Percentiles rank a stretch among this genome's conserved stretches.
Conservation (phyloP, 2,888 invertebrate genomes). For the Synanthedon andrenaeformis region DNA sequence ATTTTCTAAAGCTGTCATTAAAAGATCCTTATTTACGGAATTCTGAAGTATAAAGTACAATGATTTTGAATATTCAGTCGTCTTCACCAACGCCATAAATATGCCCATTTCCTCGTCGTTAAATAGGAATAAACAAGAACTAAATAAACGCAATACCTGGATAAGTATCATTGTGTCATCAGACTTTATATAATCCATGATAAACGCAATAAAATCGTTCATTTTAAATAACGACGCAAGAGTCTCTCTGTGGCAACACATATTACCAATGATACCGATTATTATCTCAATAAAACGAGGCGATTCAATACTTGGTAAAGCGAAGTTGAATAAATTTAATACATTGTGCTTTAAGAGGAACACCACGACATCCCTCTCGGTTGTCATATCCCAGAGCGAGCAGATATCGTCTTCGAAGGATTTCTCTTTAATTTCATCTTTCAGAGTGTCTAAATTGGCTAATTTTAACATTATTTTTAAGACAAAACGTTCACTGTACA, state of each 20-base stretch:
- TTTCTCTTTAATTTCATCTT: slow-evolving; percentile 69
- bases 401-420: slow-evolving; percentile 80
- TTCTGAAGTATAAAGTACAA: slow-evolving; percentile 80
- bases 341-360: slow-evolving; percentile 77
- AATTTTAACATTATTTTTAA: slow-evolving; percentile 76
- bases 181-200: slow-evolving; percentile 69
- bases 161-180: slow-evolving; percentile 80
- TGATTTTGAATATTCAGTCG: slow-evolving; percentile 64
- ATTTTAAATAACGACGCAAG: slow-evolving; percentile 69
- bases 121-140: slow-evolving; percentile 60
- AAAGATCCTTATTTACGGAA: slow-evolving; percentile 75
- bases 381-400: slow-evolving; percentile 87
- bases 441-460: slow-evolving; percentile 54
- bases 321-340: slow-evolving; percentile 73
- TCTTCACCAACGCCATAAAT: slow-evolving; percentile 60
- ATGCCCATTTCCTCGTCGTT: slow-evolving; percentile 46
- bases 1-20: slow-evolving; percentile 71
- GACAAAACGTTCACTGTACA: slow-evolving; percentile 83
- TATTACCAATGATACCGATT: slow-evolving; percentile 86
- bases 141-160: slow-evolving; percentile 78
- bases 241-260: slow-evolving; percentile 77
- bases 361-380: slow-evolving; percentile 79
- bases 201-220: slow-evolving; percentile 65
- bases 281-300: slow-evolving; percentile 82
- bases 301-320: slow-evolving; percentile 68